Evolutionary conservation across 2,113 vertebrate species (phyloP), one percentile per base, ranked within the genome.

Genomic region (Rafetus swinhoei): DNA sequence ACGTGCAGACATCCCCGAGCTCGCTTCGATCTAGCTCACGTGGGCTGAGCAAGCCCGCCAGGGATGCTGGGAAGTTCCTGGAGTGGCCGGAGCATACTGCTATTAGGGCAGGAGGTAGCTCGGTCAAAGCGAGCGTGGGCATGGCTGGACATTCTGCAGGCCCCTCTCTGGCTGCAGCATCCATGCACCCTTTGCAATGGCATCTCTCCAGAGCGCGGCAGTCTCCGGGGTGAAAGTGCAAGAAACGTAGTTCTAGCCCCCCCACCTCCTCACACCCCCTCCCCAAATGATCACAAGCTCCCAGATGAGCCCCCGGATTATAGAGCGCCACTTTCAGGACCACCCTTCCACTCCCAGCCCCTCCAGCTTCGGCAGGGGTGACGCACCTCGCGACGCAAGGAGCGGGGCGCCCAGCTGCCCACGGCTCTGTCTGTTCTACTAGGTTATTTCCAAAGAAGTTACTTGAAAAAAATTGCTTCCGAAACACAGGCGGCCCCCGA

Each of bases 351-450:
- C 62, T n/a, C 62, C 29, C 15, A 19, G 62, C 32, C 32, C 32
- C 7, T 7, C 7, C 62, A 69, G 7, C 3, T n/a, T n/a, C 16
- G 7, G 29, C 32, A 16, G 15, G 5, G 7, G 62, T 16, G 57
- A 4, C 29, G 8, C 62, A 4, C 62, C 7, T 15, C 13, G 29
- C 3, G 3, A 29, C 27, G 29, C 62, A 19, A 65, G 29, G 62
- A 9, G 15, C 16, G 2, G 16, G 9, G 32, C 32, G 15, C n/a
- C 65, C 21, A 7, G 6, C 72, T 1, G 45, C 3, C 0, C 53
- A 32, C 45, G 59, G 16, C 2, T 27, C 53, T 85, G 39, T 45
- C 39, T 4, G 39, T 45, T 4, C 39, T 45, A 45, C 39, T 5
- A 45, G 39, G 39, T 45, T 45, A 45, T 45, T 45, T 45, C 39